These are phyloP conservation scores for Drosophila tristis DNA, from an alignment of 1,140 invertebrate species.

Conservation along the genomic window DNA sequence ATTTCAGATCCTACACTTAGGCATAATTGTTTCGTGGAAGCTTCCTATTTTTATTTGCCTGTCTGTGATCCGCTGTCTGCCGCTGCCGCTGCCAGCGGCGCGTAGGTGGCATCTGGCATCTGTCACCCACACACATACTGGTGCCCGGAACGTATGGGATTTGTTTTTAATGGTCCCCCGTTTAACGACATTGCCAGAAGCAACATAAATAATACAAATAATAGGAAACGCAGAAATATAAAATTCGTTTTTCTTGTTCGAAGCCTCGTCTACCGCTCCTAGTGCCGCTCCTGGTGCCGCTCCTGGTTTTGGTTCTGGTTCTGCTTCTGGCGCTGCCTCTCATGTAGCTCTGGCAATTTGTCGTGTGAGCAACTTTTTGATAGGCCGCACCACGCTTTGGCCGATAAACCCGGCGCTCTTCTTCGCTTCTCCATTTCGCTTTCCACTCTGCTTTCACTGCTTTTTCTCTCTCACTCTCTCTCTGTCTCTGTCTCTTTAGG, in stretches of 20 bases:
- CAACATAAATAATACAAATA: constrained; percentile 80
- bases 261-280: not conserved
- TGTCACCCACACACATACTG: constrained; percentile 47
- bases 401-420: constrained; percentile 60
- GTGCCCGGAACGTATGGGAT: not conserved
- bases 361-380: constrained; percentile 78
- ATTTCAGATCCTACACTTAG: constrained; percentile 71
- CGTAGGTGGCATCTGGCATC: constrained; percentile 55
- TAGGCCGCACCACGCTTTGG: constrained; percentile 45
- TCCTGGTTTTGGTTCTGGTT: constrained; percentile 12
- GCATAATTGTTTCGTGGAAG: constrained; percentile 70
- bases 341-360: constrained; percentile 63
- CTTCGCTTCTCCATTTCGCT: not conserved
- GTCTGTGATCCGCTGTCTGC: constrained; percentile 13
- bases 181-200: constrained; percentile 70
- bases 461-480: too few relatives aligned
- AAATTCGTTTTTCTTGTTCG: constrained; percentile 56
- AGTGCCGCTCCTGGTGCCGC: constrained; percentile 6
- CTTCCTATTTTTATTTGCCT: constrained; percentile 27
- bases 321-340: constrained; percentile 1
- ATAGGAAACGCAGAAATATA: constrained; percentile 68
- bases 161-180: constrained; percentile 65
- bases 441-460: too few relatives aligned
- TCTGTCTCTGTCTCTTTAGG: not conserved
- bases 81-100: not conserved